These are phyloP conservation scores for Coryphaenoides rupestris DNA, from an alignment of 2,113 vertebrate genomes.

Conservation along the genomic window DNA sequence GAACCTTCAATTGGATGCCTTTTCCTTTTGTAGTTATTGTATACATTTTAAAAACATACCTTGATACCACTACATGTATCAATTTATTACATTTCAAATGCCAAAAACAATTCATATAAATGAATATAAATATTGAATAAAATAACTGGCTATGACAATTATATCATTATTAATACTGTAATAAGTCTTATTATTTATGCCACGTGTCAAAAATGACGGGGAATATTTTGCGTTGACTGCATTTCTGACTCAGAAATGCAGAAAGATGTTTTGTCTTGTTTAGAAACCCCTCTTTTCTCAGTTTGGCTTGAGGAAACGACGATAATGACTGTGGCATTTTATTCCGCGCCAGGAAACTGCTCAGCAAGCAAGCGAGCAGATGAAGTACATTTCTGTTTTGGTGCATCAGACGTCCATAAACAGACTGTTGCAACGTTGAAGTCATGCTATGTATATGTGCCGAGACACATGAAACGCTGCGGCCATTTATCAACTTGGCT, in stretches of 20 bases:
- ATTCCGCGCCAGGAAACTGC: slow-evolving; percentile 40
- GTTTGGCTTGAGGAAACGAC: slow-evolving; percentile 33
- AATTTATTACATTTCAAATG: not conserved
- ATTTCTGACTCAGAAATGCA: slow-evolving; percentile 36
- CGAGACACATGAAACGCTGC: slow-evolving; percentile 53
- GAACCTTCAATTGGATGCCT: too few relatives aligned
- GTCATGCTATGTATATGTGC: slow-evolving; percentile 53
- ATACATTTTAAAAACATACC: too few relatives aligned
- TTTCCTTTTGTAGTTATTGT: too few relatives aligned
- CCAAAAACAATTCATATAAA: not conserved
- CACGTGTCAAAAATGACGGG: not conserved
- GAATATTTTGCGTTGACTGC: too few relatives aligned
- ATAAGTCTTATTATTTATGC: not conserved
- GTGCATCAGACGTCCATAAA: slow-evolving; percentile 42
- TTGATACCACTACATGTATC: not conserved
- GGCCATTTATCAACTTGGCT: slow-evolving; percentile 56
- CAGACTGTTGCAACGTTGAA: slow-evolving; percentile 55
- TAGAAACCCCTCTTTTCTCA: slow-evolving; percentile 50
- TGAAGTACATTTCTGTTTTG: slow-evolving; percentile 46
- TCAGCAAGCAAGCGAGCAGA: slow-evolving; percentile 20
- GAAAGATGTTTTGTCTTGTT: slow-evolving; percentile 41
- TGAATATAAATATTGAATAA: too few relatives aligned
- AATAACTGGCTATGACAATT: not conserved
- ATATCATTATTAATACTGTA: not conserved
- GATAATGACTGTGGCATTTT: slow-evolving; percentile 42